Evolutionary conservation across 2,888 invertebrate genomes (phyloP), one percentile per base, ranked within the genome.

Genomic region (Trachelus troglodyta): DNA sequence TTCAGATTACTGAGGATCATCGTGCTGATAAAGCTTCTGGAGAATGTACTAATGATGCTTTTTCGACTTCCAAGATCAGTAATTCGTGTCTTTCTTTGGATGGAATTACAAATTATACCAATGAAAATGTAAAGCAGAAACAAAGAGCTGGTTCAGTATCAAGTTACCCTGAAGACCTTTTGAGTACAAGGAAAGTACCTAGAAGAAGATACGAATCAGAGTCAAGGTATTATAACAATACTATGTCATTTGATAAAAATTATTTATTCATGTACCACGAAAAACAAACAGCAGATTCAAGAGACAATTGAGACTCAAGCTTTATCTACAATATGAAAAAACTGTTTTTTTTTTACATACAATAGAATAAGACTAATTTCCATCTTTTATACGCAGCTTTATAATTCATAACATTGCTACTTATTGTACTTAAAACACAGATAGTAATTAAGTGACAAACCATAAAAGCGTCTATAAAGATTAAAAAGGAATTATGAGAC

Each of bases 81-180:
- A 74, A 12, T 3, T 74, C 74, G 3, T 74, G 74, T 30, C 68
- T 73, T 9, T 79, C 73, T 69, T 73, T 76, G 76, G 69, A 76
- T 34, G 69, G 69, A 4, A 76, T 69, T 11, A 69, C 40, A 35
- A 76, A 76, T 9, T 69, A 69, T n/a, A 69, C 76, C 30, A 74
- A 69, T 76, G 73, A 76, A 73, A 74, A 69, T 15, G 34, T 76
- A 30, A 74, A 74, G 69, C 76, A 81, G 33, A 85, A 83, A 74
- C 78, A 85, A 80, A 82, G 83, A 31, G 77, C 84, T 33, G 82
- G 81, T 78, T 87, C 87, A 4, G 79, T 83, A 69, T 82, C 82
- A 75, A 84, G 85, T 73, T 85, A 84, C 77, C 80, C 84, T n/a
- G 85, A 85, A 77, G 83, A 85, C 35, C 81, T 76, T 74, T 74